A percentile compares a stretch with the other conserved stretches of the same genome.
Conservation (phyloP, 2,113 vertebrate genomes). For the Xenopus borealis region DNA sequence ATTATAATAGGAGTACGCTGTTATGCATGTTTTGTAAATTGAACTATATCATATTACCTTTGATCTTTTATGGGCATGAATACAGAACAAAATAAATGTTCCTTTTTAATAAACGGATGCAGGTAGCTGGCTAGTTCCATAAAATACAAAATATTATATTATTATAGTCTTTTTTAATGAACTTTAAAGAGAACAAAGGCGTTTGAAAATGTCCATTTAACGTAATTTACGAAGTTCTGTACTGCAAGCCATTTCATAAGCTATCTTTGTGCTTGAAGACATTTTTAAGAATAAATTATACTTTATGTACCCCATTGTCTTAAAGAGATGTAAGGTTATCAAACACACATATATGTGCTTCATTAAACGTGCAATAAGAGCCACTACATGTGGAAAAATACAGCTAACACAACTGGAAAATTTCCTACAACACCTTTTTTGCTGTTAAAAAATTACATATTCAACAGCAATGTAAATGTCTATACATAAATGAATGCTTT, state of each 20-base stretch:
- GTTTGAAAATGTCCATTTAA: slow-evolving; percentile 18
- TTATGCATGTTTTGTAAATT: too few species aligned
- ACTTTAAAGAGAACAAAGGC: slow-evolving; percentile 4
- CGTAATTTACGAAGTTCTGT: slow-evolving; percentile 15
- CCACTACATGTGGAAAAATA: slow-evolving; percentile 19
- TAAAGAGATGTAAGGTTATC: slow-evolving; percentile 39
- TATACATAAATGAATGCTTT: slow-evolving; percentile 27
- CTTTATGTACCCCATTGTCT: slow-evolving; percentile 30
- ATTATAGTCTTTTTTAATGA: slow-evolving; percentile 8
- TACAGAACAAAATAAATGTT: too few species aligned
- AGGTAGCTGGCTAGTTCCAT: background rate
- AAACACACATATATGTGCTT: slow-evolving; percentile 20
- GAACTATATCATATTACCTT: too few species aligned
- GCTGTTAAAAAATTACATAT: slow-evolving; percentile 34
- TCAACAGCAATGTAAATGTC: slow-evolving; percentile 41
- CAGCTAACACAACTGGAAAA: slow-evolving; percentile 16
- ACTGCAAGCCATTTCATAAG: background rate
- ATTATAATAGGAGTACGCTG: too few species aligned
- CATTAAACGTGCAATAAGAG: slow-evolving; percentile 29
- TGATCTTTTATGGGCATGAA: too few species aligned
- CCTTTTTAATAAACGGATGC: too few species aligned
- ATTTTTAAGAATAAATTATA: background rate
- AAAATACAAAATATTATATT: background rate
- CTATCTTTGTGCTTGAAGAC: background rate
- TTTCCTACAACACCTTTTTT: slow-evolving; percentile 37